Base-by-base conservation (phyloP, 2,797 vertebrate genomes). In the Microctenopoma lineatum region DNA sequence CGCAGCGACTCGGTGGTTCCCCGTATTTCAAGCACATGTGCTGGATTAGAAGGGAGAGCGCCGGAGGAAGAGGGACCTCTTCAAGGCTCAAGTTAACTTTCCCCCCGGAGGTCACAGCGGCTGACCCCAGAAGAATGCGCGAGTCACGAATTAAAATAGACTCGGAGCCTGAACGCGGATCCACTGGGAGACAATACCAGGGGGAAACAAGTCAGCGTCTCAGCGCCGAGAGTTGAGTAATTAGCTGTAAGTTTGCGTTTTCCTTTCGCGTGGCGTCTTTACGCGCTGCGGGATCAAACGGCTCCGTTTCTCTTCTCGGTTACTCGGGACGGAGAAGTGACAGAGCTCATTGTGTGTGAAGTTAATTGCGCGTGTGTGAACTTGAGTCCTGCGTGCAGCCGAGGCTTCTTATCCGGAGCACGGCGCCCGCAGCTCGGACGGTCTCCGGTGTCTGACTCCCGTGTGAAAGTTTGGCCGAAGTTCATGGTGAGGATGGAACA, bases 101-200 rank as follows among this genome's bases (percentile, higher is more conserved):
- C 89, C 87, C 63, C 29, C 29, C 89, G 91, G 90, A 94, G 95
- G 95, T 96, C 95, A 95, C 90, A 91, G 89, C 91, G 93, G 90
- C 91, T 93, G 94, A 95, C 95, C 95, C 94, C 87, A 89, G 89
- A 95, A 94, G 93, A 95, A 95, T 95, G 95, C 92, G 90, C 93
- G 95, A 95, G 94, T 95, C 95, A 94, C 94, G 94, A 94, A 95
- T 95, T 92, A 93, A 95, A 95, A 94, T 94, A 89, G 94, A 80
- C 52, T 15, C 44, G 42, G 63, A 94, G 92, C 84, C 89, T 87
- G 88, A 86, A 90, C 92, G 79, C 90, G 88, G 94, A 93, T 93
- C 92, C 92, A 90, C 77, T 93, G 94, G 91, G 93, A 94, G 93
- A 94, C 93, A 94, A 96, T 95, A 94, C 93, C 89, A 44, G 42